These are phyloP conservation scores for Hippocampus kuda DNA, from an alignment of 2,797 vertebrate species.

Conservation along the genomic window DNA sequence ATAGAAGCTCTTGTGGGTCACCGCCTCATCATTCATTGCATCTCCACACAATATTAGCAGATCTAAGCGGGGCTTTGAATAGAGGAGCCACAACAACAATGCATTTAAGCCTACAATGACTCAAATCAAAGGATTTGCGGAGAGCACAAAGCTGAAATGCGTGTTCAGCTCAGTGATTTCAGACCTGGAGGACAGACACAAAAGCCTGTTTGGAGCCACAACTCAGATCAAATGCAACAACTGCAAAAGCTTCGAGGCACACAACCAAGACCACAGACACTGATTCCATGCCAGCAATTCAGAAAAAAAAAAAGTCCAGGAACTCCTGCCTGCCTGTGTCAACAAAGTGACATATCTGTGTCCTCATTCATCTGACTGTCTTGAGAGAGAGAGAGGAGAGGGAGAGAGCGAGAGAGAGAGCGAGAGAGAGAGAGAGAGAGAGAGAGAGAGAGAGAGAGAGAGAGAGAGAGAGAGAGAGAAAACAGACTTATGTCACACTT, in stretches of 20 bases:
- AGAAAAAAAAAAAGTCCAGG: background rate
- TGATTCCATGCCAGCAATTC: background rate
- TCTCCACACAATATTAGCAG: background rate
- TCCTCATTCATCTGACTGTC: background rate
- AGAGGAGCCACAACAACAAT: slow-evolving; percentile 12
- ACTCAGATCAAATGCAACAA: slow-evolving; percentile 52
- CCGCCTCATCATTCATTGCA: too few relatives aligned
- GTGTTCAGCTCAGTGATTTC: slow-evolving; percentile 42
- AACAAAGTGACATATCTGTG: slow-evolving; percentile 6
- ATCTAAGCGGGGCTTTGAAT: slow-evolving; percentile 8
- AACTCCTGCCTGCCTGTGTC: background rate
- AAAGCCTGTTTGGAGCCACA: slow-evolving; percentile 35
- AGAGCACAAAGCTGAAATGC: slow-evolving; percentile 30
- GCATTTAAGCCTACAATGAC: slow-evolving; percentile 11
- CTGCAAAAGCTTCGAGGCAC: slow-evolving; percentile 53
- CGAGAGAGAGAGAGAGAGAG: too few relatives aligned
- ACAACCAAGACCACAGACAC: slow-evolving; percentile 45
- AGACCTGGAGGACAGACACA: slow-evolving; percentile 42
- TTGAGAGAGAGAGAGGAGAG: background rate
- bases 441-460: too few relatives aligned
- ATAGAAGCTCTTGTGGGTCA: background rate
- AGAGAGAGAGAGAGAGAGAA: background rate
- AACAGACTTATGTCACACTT: background rate
- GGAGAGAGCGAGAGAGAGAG: too few relatives aligned
- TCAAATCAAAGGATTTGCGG: slow-evolving; percentile 34